Base-by-base conservation (phyloP, 2,797 vertebrate genomes). In the Eurystomus glaucurus region DNA sequence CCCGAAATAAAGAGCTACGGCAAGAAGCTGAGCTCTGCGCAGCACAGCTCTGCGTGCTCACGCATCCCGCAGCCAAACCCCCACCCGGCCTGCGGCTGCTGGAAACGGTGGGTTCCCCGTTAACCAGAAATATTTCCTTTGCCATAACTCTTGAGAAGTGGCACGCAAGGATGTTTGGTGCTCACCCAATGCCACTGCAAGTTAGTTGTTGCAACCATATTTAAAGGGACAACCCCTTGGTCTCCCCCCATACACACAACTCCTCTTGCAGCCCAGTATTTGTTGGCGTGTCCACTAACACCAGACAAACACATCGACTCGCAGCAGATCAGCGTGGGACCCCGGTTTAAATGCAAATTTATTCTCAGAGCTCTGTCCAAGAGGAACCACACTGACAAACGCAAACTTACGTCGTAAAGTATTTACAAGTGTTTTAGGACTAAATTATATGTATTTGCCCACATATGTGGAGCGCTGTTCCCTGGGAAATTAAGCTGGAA, bases 311-410 rank as follows among this genome's bases (percentile, higher is more conserved):
- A 11, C 43, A 72, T 9, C 45, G 29, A 25, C n/a, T 57, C 75
- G 57, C 37, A 80, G 82, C 61, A 88, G n/a, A 51, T 4, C 61
- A 45, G 46, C 54, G 45, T 0, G 7, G 50, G 35, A 89, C n/a
- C 12, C 28, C 45, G 23, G 62, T 69, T 93, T 48, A 92, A 95
- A 82, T 7, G 39, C 28, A 85, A 25, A 88, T 82, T 62, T 78
- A 57, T 69, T 84, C 57, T 78, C 39, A 65, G 31, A 69, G 46
- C 43, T 58, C 37, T 13, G 18, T 50, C 61, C 51, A 87, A 23
- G 13, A 9, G 5, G 29, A 93, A 95, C 83, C 31, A 50, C 26
- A 20, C 7, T 18, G 20, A 64, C 23, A 94, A 83, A 83, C 15
- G 17, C 37, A 84, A 79, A 46, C 41, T 92, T 50, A 68, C 51